phyloP scores from a whole-genome alignment of 2,797 vertebrate genomes.

The Enteromius trimaculatus region DNA sequence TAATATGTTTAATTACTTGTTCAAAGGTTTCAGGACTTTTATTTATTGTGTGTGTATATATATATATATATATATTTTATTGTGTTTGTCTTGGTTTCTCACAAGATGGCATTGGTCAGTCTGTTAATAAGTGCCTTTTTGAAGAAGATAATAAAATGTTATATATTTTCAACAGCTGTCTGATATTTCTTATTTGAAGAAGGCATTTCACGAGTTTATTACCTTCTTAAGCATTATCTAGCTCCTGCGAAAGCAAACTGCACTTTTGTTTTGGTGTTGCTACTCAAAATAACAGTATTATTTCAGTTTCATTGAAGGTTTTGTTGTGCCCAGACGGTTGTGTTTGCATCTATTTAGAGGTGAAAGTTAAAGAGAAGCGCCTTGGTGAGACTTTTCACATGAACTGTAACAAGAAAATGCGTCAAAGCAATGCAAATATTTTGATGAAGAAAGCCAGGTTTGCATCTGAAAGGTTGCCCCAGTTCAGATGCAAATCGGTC shows the following conservation, averaged over 20 bases:
- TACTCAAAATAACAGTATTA: constrained; percentile 29
- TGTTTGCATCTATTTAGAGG: constrained; percentile 35
- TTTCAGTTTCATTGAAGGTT: constrained; percentile 17
- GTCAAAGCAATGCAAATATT: constrained; percentile 67
- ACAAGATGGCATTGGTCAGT: constrained; percentile 66
- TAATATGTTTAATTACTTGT: constrained; percentile 56
- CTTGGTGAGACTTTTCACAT: constrained; percentile 42
- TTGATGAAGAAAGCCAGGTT: constrained; percentile 64
- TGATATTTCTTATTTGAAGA: not conserved
- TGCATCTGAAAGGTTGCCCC: constrained; percentile 62
- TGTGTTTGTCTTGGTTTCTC: constrained; percentile 71
- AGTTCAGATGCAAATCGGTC: constrained; percentile 63
- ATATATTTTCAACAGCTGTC: constrained; percentile 63
- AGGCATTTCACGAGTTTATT: not conserved
- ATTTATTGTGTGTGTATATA: constrained; percentile 69
- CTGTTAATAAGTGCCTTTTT: constrained; percentile 78
- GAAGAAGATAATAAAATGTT: constrained; percentile 77
- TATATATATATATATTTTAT: constrained; percentile 85
- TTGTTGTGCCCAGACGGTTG: not conserved
- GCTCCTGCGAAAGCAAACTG: constrained; percentile 6
- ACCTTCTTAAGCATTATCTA: not conserved
- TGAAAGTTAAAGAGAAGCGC: constrained; percentile 32
- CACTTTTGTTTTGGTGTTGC: constrained; percentile 54
- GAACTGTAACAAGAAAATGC: constrained; percentile 52
- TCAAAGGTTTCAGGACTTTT: constrained; percentile 48